Evolutionary conservation across 2,888 invertebrate species (phyloP).

Genomic region (Pammene aurita): DNA sequence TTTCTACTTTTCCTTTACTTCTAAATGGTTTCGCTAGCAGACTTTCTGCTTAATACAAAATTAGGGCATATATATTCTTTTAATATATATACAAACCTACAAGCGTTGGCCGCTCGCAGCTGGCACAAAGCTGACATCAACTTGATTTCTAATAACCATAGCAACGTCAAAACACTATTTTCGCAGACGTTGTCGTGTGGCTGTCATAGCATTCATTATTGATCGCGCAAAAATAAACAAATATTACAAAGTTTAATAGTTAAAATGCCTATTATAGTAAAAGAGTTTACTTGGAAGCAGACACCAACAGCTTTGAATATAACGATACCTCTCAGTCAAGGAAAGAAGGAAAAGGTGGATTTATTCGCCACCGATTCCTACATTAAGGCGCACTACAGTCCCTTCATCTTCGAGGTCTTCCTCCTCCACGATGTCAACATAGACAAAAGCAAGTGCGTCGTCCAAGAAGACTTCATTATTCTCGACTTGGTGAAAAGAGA

Average conservation of each 20-base stretch:
- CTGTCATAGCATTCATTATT: background rate
- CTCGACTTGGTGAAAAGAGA: slow-evolving; percentile 87
- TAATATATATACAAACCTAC: no score
- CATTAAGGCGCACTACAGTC: slow-evolving; percentile 88
- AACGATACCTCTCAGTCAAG: slow-evolving; percentile 85
- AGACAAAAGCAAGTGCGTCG: slow-evolving; percentile 85
- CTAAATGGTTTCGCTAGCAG: no score
- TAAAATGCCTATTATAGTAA: slow-evolving; percentile 88
- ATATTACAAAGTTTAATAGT: background rate
- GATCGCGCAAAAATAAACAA: background rate
- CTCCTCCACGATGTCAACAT: slow-evolving; percentile 85
- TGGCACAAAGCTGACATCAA: no score
- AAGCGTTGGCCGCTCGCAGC: no score
- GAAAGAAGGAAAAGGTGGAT: slow-evolving; percentile 85
- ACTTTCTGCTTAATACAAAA: no score
- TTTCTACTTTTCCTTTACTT: no score
- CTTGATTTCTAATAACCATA: slow-evolving; percentile 18
- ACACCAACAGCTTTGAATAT: slow-evolving; percentile 84
- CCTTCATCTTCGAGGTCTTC: slow-evolving; percentile 90
- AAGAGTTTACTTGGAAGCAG: slow-evolving; percentile 91
- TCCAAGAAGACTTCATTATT: slow-evolving; percentile 84
- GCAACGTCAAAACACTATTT: slow-evolving; percentile 22
- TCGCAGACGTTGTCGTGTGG: slow-evolving; percentile 9
- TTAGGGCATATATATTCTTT: no score
- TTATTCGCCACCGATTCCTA: slow-evolving; percentile 87